phyloP scores from a whole-genome alignment of 2,113 vertebrate species.

The Trematocara marginatum region DNA sequence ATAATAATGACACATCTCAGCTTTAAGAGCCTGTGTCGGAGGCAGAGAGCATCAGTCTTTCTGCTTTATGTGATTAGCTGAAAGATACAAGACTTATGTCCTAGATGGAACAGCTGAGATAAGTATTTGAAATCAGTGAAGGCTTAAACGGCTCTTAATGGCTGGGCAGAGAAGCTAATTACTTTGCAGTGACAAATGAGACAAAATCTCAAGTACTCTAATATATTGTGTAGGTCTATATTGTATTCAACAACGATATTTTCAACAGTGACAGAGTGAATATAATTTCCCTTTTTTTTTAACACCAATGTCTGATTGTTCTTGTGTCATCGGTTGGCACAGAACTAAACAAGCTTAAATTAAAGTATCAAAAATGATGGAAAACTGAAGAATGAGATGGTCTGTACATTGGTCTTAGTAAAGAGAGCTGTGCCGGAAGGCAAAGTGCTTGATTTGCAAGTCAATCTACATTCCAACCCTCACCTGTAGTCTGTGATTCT shows the following conservation, averaged over 20 bases:
- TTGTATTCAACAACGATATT: neutral
- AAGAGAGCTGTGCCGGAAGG: neutral
- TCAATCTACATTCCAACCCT: neutral
- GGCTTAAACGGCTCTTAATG: neutral
- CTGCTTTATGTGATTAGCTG: neutral
- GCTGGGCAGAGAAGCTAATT: neutral
- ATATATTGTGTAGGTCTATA: neutral
- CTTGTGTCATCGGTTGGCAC: neutral
- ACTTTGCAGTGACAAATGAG: neutral
- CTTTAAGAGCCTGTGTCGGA: neutral
- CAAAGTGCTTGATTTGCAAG: neutral
- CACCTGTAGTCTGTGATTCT: neutral
- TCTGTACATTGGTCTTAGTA: neutral
- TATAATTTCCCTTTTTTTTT: neutral
- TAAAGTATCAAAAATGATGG: neutral
- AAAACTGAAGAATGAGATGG: neutral
- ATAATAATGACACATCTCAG: neutral
- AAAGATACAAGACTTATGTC: neutral
- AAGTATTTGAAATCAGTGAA: neutral
- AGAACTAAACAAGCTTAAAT: neutral
- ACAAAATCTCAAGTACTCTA: neutral
- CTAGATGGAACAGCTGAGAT: neutral
- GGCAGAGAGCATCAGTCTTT: neutral
- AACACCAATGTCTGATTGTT: neutral
- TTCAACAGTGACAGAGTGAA: neutral